Evolutionary conservation across 2,888 invertebrate species (phyloP).

Genomic region (Apamea sordens): DNA sequence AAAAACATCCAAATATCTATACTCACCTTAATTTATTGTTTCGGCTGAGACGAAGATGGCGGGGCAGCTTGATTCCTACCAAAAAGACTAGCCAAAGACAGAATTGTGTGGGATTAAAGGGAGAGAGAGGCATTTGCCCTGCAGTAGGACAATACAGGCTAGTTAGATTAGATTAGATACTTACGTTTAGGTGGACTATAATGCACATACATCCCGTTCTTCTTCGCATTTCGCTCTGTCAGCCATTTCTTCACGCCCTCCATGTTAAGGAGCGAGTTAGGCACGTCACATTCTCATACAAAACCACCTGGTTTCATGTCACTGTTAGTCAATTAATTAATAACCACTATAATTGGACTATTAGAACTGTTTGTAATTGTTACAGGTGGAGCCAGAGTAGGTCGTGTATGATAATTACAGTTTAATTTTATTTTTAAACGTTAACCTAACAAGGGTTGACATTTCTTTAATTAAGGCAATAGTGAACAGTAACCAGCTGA

Average conservation of each 20-base stretch:
- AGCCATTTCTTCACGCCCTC: slow-evolving; percentile 83
- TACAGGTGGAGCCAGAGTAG: not conserved
- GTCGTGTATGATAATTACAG: not conserved
- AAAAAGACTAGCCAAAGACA: not conserved
- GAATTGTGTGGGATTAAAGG: not conserved
- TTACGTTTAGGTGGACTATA: slow-evolving; percentile 92
- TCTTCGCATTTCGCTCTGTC: slow-evolving; percentile 76
- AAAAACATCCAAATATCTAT: not conserved
- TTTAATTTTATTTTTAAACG: not conserved
- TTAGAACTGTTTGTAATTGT: slow-evolving; percentile 14
- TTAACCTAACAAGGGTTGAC: not conserved
- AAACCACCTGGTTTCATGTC: slow-evolving; percentile 7
- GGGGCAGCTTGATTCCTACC: not conserved
- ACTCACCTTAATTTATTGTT: not conserved
- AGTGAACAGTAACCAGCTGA: not conserved
- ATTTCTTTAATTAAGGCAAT: not conserved
- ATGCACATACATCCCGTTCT: slow-evolving; percentile 91
- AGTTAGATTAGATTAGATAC: slow-evolving; percentile 61
- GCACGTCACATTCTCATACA: slow-evolving; percentile 26
- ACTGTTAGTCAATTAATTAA: slow-evolving; percentile 7
- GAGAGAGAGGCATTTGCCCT: not conserved
- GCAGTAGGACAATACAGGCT: not conserved
- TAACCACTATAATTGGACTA: slow-evolving; percentile 18
- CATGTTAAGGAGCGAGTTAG: slow-evolving; percentile 69
- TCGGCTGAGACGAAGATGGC: not conserved